A percentile compares a stretch with the other conserved stretches of the same genome.
These are phyloP conservation scores for Petrophora chlorosata DNA, from an alignment of 2,888 invertebrate genomes.

Conservation along the genomic window DNA sequence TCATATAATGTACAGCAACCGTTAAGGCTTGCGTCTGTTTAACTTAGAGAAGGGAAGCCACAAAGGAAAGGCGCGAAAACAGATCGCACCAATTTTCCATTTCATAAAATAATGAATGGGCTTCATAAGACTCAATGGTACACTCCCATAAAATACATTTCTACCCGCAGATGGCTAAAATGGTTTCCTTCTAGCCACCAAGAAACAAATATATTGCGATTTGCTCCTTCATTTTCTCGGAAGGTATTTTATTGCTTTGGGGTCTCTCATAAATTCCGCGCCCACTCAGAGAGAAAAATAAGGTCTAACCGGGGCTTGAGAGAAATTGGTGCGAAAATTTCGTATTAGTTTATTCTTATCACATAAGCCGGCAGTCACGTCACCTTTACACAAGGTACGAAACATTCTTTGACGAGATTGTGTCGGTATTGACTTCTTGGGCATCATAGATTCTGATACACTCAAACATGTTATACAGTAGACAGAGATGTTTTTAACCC, in stretches of 20 bases:
- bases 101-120: conserved; percentile 51
- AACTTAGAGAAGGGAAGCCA: conserved; percentile 6
- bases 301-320: conserved; percentile 64
- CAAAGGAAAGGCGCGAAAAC: conserved; percentile 26
- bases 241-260: conserved; percentile 83
- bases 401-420: conserved; percentile 3
- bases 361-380: conserved; percentile 52
- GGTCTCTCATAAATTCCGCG: conserved; percentile 79
- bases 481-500: too few species aligned
- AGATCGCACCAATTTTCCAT: conserved; percentile 30
- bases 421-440: too few species aligned
- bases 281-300: conserved; percentile 81
- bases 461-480: too few species aligned
- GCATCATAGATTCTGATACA: too few species aligned
- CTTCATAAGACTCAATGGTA: conserved; percentile 54
- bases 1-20: too few species aligned
- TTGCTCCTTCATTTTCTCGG: conserved; percentile 82
- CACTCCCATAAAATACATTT: conserved; percentile 65
- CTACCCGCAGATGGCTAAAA: conserved; percentile 70
- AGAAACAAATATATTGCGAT: conserved; percentile 82
- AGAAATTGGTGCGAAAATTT: conserved; percentile 74
- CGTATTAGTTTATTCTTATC: conserved; percentile 74
- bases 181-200: conserved; percentile 72
- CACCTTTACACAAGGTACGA: conserved; percentile 35
- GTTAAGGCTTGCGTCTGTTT: conserved; percentile 10